Percentiles rank a stretch among this genome's conserved stretches.
Conservation (phyloP, 2,888 invertebrate species). For the Eupithecia dodoneata region DNA sequence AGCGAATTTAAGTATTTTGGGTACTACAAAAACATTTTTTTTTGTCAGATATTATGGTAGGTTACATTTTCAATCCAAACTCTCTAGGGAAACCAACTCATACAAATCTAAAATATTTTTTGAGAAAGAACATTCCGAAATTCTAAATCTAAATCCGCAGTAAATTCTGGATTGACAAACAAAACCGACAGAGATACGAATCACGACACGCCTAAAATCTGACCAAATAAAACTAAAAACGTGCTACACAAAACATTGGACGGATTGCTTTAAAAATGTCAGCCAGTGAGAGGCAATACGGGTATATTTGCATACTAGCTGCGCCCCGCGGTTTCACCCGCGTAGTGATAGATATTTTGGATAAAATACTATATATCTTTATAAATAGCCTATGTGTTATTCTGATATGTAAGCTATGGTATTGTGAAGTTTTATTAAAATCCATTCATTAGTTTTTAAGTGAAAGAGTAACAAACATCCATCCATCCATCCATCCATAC, state of each 20-base stretch:
- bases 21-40: not conserved
- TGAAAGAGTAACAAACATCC: too few species aligned
- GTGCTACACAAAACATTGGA: slow-evolving; percentile 2
- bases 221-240: slow-evolving; percentile 1
- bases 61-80: not conserved
- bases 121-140: not conserved
- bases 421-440: too few species aligned
- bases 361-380: too few species aligned
- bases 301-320: not conserved
- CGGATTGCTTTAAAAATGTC: slow-evolving; percentile 4
- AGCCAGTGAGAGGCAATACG: not conserved
- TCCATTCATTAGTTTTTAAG: too few species aligned
- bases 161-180: not conserved
- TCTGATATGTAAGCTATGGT: too few species aligned
- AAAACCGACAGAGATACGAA: not conserved
- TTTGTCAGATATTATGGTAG: not conserved
- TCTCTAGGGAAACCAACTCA: not conserved
- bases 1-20: not conserved
- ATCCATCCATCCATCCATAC: too few species aligned
- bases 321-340: too few species aligned
- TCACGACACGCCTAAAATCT: slow-evolving; percentile 5
- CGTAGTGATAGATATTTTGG: too few species aligned
- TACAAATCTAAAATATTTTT: not conserved
- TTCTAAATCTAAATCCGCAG: not conserved
- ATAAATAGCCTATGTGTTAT: too few species aligned